Base-by-base conservation (phyloP, 2,888 invertebrate genomes). In the Drosophila diplacantha region DNA sequence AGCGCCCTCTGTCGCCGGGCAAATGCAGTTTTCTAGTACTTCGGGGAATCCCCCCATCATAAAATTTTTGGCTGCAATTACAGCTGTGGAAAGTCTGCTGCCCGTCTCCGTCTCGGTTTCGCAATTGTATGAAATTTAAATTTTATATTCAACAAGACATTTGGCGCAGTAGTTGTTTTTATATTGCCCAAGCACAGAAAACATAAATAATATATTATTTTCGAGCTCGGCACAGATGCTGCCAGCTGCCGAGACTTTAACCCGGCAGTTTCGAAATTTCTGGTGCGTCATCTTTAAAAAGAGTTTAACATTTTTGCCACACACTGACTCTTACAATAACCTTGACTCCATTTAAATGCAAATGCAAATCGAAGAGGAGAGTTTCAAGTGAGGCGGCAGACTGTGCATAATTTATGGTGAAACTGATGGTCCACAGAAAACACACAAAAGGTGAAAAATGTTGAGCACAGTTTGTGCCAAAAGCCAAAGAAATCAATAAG, bases 11-110 rank as follows among this genome's bases (percentile, higher is more conserved):
- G 75, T 70, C 53, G 81, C 72, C 66, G 59, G 58, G 67, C 78
- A 81, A 81, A 81, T 82, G 82, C 82, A 82, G 76, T 81, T 82
- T 72, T 74, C 82, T 75, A 70, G 74, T 82, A 78, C 71, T 68
- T 66, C 49, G 66, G 60, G 55, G 44, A 35, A 29, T 41, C 26
- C 20, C 44, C 41, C 12, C 14, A 41, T 65, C 73, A 73, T 81
- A 82, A 81, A 82, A 81, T 81, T 82, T 65, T 82, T 73, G 74
- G 67, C 58, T 61, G 73, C 81, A 82, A 81, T 81, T 82, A 82
- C 82, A 71, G 72, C 55, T 71, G 59, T 18, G 44, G 60, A 61
- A 53, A 47, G 52, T 63, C 54, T 59, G 60, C 56, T 68, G 52
- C 51, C 39, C 56, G 41, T 62, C 35, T 11, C 37, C 37, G 18